phyloP scores from a whole-genome alignment of 2,797 vertebrate species.

The Propithecus perrieri region DNA sequence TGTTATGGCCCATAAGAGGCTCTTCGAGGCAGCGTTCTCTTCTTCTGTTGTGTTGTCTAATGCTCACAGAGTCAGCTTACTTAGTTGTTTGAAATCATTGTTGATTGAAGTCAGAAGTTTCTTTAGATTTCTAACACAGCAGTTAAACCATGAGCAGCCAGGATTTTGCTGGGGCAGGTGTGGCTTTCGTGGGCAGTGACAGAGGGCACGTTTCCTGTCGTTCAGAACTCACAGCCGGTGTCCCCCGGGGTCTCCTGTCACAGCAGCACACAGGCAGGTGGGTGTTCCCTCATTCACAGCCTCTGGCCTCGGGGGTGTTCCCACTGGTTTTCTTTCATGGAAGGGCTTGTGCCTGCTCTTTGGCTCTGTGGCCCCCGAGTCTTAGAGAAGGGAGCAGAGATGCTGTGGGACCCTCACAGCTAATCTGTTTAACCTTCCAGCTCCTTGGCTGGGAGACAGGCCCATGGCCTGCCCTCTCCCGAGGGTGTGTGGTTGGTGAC shows the following conservation, averaged over 20 bases:
- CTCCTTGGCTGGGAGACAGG: background rate
- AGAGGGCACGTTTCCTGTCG: background rate
- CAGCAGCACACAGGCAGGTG: rapidly evolving
- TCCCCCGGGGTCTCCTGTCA: background rate
- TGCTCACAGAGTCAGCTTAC: too few relatives aligned
- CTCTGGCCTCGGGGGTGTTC: background rate
- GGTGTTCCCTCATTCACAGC: background rate
- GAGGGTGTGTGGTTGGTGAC: background rate
- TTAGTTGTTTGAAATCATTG: background rate
- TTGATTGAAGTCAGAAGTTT: background rate
- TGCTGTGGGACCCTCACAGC: rapidly evolving
- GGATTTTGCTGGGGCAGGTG: background rate
- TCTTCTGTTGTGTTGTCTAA: background rate
- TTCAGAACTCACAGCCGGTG: too few relatives aligned
- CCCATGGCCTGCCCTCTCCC: background rate
- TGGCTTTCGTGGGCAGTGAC: rapidly evolving
- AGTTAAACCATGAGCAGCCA: background rate
- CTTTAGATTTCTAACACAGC: background rate
- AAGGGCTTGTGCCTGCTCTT: background rate
- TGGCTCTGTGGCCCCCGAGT: background rate
- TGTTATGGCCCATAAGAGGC: background rate
- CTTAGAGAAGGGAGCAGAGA: too few relatives aligned
- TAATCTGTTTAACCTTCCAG: background rate
- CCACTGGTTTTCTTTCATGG: too few relatives aligned
- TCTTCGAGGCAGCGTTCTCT: background rate